Percentiles rank a stretch among this genome's conserved stretches.
These are phyloP conservation scores for Prorops nasuta DNA, from an alignment of 1,140 invertebrate species.

Conservation along the genomic window DNA sequence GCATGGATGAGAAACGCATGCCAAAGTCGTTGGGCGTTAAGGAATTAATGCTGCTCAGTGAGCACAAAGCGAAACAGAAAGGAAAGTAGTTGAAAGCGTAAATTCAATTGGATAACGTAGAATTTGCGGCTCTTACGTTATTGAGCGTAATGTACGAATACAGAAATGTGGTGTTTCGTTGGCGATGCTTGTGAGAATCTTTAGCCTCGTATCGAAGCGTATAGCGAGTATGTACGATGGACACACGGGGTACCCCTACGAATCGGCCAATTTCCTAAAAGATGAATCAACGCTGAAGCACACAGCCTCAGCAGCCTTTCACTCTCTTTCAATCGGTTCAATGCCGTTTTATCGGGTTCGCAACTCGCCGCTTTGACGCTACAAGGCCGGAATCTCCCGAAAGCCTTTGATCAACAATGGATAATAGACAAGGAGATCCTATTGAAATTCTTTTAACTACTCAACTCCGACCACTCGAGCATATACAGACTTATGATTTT, in stretches of 20 bases:
- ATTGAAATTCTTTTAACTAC: too few relatives aligned
- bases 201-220: too few relatives aligned
- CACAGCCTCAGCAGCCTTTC: slow-evolving; percentile 24
- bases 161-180: slow-evolving; percentile 2
- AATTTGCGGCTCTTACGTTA: slow-evolving; percentile 17
- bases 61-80: slow-evolving; percentile 38
- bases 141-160: not conserved
- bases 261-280: slow-evolving; percentile 6
- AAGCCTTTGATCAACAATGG: too few relatives aligned
- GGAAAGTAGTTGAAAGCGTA: slow-evolving; percentile 48
- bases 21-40: slow-evolving; percentile 25
- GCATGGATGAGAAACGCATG: too few relatives aligned
- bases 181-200: not conserved
- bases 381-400: too few relatives aligned
- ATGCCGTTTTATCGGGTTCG: slow-evolving; percentile 21
- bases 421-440: too few relatives aligned
- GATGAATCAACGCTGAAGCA: slow-evolving; percentile 13
- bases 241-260: too few relatives aligned
- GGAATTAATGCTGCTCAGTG: slow-evolving; percentile 38
- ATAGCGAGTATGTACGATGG: too few relatives aligned
- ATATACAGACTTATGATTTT: too few relatives aligned
- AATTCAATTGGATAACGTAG: slow-evolving; percentile 45
- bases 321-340: slow-evolving; percentile 15
- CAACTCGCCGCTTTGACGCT: slow-evolving; percentile 21
- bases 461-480: too few relatives aligned